These are phyloP conservation scores for Pyrrhia umbra DNA, from an alignment of 2,888 invertebrate species.

Conservation along the genomic window DNA sequence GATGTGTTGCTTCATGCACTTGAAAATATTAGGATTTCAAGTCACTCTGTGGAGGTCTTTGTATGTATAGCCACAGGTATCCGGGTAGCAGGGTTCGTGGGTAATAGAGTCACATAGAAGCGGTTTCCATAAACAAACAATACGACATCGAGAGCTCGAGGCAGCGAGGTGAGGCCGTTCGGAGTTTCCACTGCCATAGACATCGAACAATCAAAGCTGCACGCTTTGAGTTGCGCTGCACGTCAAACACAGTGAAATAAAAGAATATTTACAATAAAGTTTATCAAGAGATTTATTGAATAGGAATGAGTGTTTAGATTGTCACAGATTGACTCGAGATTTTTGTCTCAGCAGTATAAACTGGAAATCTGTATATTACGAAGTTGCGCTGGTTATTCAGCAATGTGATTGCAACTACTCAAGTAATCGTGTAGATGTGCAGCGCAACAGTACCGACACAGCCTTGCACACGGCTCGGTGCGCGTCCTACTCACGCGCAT, in stretches of 20 bases:
- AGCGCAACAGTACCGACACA: conserved; percentile 80
- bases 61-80: conserved; percentile 55
- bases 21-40: conserved; percentile 65
- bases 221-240: conserved; percentile 83
- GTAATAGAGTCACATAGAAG: conserved; percentile 83
- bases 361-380: background rate
- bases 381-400: conserved; percentile 10
- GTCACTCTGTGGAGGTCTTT: conserved; percentile 54
- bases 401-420: conserved; percentile 8
- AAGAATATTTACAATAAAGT: conserved; percentile 7
- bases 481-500: conserved; percentile 96
- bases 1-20: conserved; percentile 78
- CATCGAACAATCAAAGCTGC: conserved; percentile 89
- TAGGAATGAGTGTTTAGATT: background rate
- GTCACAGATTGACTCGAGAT: background rate
- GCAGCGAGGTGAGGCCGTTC: conserved; percentile 80
- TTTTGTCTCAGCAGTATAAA: background rate
- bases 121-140: conserved; percentile 85
- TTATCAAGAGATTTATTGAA: background rate
- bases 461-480: conserved; percentile 67
- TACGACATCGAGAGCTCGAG: conserved; percentile 88
- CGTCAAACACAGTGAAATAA: conserved; percentile 67
- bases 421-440: conserved; percentile 75
- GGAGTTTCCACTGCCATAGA: conserved; percentile 82
- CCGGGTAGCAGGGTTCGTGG: conserved; percentile 75